Evolutionary conservation across 2,113 vertebrate species (phyloP).

Genomic region (Hippocampus comes): DNA sequence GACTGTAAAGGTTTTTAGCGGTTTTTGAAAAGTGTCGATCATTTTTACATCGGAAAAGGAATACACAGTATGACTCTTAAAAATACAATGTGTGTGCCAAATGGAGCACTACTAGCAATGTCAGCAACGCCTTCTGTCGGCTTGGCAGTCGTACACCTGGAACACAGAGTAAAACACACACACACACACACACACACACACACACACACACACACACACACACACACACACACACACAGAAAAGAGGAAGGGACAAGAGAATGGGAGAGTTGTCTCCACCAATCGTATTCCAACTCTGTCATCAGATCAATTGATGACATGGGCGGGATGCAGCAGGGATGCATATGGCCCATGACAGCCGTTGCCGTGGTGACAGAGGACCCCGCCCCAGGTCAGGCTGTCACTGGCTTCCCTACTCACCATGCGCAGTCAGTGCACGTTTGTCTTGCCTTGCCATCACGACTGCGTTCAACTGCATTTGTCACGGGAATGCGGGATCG

Average conservation of each 20-base stretch:
- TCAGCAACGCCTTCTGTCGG: constrained; percentile 42
- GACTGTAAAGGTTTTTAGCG: not conserved
- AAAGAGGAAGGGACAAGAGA: constrained; percentile 4
- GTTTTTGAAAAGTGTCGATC: not conserved
- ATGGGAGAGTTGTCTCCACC: constrained; percentile 30
- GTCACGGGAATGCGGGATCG: too few relatives aligned
- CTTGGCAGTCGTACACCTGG: constrained; percentile 45
- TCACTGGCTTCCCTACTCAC: constrained; percentile 38
- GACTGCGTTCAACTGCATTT: not conserved
- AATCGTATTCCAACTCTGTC: constrained; percentile 60
- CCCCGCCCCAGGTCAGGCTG: constrained; percentile 61
- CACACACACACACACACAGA: constrained; percentile 9
- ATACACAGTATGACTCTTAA: not conserved
- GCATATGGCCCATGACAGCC: constrained; percentile 50
- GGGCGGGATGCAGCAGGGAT: constrained; percentile 56
- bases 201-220: not conserved
- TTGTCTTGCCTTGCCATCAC: not conserved
- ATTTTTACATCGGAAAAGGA: too few relatives aligned
- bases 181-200: not conserved
- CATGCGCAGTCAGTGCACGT: constrained; percentile 36
- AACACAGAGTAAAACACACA: constrained; percentile 7
- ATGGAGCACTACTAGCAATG: constrained; percentile 41
- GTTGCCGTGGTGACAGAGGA: constrained; percentile 69
- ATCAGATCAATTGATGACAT: constrained; percentile 65
- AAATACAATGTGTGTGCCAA: constrained; percentile 10